Evolutionary conservation across 2,888 invertebrate genomes (phyloP), one percentile per base, ranked within the genome.

Genomic region (Syrista parreyssii): DNA sequence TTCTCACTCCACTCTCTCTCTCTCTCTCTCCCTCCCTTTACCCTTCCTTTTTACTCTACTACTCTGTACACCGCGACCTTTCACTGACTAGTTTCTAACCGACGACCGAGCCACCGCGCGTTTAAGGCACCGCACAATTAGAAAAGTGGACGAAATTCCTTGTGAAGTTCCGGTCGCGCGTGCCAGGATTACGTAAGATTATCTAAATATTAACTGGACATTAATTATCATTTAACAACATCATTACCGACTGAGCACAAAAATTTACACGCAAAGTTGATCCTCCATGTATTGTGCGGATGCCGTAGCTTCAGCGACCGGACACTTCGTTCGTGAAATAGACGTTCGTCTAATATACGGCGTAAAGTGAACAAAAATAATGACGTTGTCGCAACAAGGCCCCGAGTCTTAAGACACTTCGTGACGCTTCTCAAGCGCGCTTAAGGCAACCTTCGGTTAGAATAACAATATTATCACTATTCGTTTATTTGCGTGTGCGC

Each of bases 61-160:
- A 32, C 31, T 73, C 74, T 74, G 74, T 79, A 74, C 73, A 76
- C 78, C 73, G 75, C 83, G 83, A 84, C 85, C 83, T 79, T 81
- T 85, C 86, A 87, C 86, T 90, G 90, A 90, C 90, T 90, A 90
- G 90, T 89, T 89, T 90, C 86, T 88, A 88, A 89, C 86, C 87
- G 85, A 86, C 86, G 84, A 86, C 77, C 68, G 74, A 73, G 68
- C 73, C 72, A 73, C 75, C 75, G 77, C 74, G 77, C 77, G 34
- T 74, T 68, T 79, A 83, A 83, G 83, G 83, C 83, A 82, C 83
- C 82, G 79, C 79, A 78, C 79, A 79, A 78, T 80, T 71, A 73
- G 12, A 73, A 73, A 34, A 73, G 34, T 33, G 33, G 74, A 73
- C 33, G 74, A 73, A 73, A 34, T 71, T 71, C 36, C 74, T 73